These are phyloP conservation scores for Vulpes lagopus DNA, from an alignment of 2,113 vertebrate genomes.

Conservation along the genomic window DNA sequence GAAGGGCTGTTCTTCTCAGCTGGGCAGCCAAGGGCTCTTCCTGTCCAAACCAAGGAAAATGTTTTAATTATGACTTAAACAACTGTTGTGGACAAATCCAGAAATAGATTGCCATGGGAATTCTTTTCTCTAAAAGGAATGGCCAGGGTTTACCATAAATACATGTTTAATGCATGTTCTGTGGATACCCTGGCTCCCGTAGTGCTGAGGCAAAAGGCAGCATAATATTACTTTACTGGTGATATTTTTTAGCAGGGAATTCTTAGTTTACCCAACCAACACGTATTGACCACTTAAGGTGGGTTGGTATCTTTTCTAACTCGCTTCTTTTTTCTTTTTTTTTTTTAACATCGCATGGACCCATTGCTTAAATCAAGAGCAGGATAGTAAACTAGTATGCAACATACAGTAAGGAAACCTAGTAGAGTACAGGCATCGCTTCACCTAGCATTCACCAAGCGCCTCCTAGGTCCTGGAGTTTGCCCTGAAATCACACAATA, in stretches of 20 bases:
- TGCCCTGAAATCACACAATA: neutral
- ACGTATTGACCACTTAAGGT: neutral
- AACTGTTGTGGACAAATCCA: conserved; percentile 17
- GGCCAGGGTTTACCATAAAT: conserved; percentile 28
- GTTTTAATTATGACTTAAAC: conserved; percentile 62
- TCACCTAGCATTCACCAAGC: neutral
- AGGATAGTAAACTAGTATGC: neutral
- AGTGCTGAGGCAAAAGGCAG: neutral
- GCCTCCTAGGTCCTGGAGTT: neutral
- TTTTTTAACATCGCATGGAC: neutral
- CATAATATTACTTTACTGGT: neutral
- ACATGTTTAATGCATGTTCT: neutral
- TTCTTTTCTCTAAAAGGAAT: neutral
- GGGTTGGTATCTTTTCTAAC: neutral
- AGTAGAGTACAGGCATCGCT: neutral
- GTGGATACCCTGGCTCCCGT: neutral
- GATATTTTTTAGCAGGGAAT: neutral
- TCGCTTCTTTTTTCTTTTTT: neutral
- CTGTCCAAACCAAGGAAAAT: conserved; percentile 43
- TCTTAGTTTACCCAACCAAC: neutral
- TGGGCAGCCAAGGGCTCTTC: conserved; percentile 45
- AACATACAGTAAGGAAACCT: neutral
- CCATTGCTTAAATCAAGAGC: neutral
- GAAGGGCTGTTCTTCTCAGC: conserved; percentile 65
- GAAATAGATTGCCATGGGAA: conserved; percentile 22